Conservation (phyloP, 2,888 invertebrate genomes). For the Imbricaverruca yamaguchii region DNA sequence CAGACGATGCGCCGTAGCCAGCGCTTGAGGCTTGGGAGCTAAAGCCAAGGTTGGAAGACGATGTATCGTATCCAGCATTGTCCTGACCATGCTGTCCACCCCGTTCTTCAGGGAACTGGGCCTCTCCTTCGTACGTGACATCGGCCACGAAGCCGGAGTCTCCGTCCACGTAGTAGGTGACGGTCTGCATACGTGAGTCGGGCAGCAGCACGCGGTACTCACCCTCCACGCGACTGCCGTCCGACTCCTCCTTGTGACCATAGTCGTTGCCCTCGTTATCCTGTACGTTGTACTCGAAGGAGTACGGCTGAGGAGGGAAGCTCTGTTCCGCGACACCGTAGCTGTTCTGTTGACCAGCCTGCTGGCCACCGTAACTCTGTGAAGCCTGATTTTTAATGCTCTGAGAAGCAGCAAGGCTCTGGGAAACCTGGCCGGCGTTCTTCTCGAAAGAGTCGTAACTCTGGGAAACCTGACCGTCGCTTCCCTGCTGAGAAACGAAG, state of each 20-base stretch:
- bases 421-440: too few relatives aligned
- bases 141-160: slow-evolving; percentile 7
- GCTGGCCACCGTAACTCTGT: background rate
- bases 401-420: background rate
- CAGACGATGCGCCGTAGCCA: too few relatives aligned
- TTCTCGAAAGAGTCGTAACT: background rate
- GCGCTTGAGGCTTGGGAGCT: too few relatives aligned
- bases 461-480: background rate
- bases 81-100: background rate
- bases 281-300: background rate
- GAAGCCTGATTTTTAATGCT: background rate
- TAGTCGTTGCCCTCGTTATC: background rate
- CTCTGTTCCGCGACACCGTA: background rate
- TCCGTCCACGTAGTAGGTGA: slow-evolving; percentile 11
- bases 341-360: background rate
- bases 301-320: background rate
- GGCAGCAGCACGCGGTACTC: slow-evolving; percentile 19
- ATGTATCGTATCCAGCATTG: background rate
- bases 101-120: background rate
- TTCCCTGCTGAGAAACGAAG: background rate
- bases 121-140: background rate
- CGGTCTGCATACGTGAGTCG: slow-evolving; percentile 1
- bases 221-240: background rate
- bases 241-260: background rate
- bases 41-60: background rate